phyloP scores from a whole-genome alignment of 2,888 invertebrate species.

The Schizotus pectinicornis region DNA sequence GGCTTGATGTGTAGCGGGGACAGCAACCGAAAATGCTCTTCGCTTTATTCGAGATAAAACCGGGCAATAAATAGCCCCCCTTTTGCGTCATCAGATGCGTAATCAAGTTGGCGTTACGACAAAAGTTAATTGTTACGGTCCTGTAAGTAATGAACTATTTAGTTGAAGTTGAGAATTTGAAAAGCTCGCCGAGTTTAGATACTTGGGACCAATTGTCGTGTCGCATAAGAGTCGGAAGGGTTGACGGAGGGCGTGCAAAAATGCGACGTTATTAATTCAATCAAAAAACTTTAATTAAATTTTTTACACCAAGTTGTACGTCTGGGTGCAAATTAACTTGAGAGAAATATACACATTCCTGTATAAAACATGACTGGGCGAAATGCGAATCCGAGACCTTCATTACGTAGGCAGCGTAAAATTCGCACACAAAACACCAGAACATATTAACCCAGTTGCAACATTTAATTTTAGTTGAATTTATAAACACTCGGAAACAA shows the following conservation, averaged over 20 bases:
- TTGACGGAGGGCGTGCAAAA: too few relatives aligned
- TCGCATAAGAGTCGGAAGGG: conserved; percentile 3
- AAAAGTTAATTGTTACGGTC: too few relatives aligned
- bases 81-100: too few relatives aligned
- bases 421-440: conserved; percentile 26
- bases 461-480: conserved; percentile 23
- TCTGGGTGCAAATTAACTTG: conserved; percentile 20
- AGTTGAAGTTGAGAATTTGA: too few relatives aligned
- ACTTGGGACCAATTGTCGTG: conserved; percentile 5
- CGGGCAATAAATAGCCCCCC: too few relatives aligned
- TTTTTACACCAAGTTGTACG: conserved; percentile 17
- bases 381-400: conserved; percentile 25
- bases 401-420: conserved; percentile 24
- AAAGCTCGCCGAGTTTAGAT: conserved; percentile 1
- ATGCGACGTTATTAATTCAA: conserved; percentile 12
- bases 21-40: too few relatives aligned
- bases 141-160: too few relatives aligned
- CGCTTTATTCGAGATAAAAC: too few relatives aligned
- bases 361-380: conserved; percentile 26
- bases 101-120: too few relatives aligned
- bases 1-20: too few relatives aligned
- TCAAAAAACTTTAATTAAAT: conserved; percentile 23
- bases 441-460: conserved; percentile 24
- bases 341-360: conserved; percentile 23
- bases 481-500: conserved; percentile 21